phyloP scores from a whole-genome alignment of 2,113 vertebrate genomes.

The Synchiropus splendidus region DNA sequence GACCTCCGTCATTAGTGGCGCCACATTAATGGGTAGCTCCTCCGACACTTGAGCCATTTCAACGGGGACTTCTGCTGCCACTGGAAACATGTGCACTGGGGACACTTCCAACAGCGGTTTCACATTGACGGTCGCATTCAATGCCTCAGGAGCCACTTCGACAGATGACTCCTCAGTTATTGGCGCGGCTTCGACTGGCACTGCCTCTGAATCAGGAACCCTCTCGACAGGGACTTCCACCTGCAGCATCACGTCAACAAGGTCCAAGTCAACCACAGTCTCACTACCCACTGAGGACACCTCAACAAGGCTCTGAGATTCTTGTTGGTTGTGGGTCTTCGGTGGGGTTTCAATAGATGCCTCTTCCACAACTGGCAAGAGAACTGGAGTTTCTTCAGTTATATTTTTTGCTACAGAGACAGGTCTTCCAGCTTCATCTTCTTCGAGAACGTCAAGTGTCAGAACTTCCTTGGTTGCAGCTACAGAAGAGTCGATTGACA shows the following conservation, averaged over 20 bases:
- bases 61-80: neutral
- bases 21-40: neutral
- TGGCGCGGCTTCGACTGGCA: neutral
- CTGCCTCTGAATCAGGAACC: neutral
- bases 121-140: neutral
- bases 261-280: too few species aligned
- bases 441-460: conserved; percentile 2
- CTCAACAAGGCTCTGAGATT: neutral
- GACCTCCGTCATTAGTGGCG: neutral
- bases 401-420: conserved; percentile 1
- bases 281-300: neutral
- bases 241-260: neutral
- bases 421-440: neutral
- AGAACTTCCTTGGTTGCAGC: neutral
- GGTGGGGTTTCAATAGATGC: neutral
- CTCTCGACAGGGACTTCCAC: neutral
- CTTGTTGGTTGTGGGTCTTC: neutral
- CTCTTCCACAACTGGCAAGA: neutral
- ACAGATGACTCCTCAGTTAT: neutral
- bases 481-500: conserved; percentile 38
- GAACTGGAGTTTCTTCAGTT: neutral
- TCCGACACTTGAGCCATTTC: neutral
- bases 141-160: neutral
- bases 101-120: neutral
- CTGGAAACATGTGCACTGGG: neutral